Evolutionary conservation across 2,113 vertebrate species (phyloP).

Genomic region (Bucco capensis): DNA sequence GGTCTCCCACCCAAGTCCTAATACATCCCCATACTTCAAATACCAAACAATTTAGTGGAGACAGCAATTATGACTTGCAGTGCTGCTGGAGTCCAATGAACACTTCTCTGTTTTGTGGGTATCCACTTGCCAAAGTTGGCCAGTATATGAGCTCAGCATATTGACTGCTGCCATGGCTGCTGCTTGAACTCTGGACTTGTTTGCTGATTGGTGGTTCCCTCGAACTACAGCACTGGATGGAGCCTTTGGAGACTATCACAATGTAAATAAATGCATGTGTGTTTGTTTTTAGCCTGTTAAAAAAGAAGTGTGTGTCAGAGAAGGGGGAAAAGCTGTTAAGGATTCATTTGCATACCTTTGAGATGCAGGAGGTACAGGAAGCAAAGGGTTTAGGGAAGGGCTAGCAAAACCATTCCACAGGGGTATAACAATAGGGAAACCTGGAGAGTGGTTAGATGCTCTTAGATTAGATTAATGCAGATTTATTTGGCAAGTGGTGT

Average conservation of each 20-base stretch:
- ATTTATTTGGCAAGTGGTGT: constrained; percentile 18
- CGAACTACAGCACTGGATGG: neutral
- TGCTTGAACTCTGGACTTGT: neutral
- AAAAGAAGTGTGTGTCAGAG: neutral
- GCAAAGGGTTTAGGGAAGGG: neutral
- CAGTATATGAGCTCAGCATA: neutral
- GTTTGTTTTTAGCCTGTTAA: constrained; percentile 19
- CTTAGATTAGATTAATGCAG: constrained; percentile 47
- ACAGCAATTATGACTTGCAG: neutral
- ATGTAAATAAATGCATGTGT: constrained; percentile 44
- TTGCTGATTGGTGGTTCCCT: neutral
- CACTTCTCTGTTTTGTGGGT: neutral
- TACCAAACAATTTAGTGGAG: neutral
- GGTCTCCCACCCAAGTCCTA: too few species aligned
- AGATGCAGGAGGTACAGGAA: constrained; percentile 53
- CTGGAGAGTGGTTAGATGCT: neutral
- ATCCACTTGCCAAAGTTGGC: neutral
- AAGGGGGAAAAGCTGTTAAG: neutral
- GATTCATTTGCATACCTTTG: constrained; percentile 47
- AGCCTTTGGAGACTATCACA: constrained; percentile 30
- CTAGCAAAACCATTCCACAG: neutral
- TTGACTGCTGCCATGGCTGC: too few species aligned
- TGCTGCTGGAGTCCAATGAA: neutral
- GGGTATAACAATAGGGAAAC: constrained; percentile 27
- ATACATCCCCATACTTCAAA: neutral